Percentiles rank a stretch among this genome's conserved stretches.
These are phyloP conservation scores for Hedychridium roseum DNA, from an alignment of 2,888 invertebrate genomes.

Conservation along the genomic window DNA sequence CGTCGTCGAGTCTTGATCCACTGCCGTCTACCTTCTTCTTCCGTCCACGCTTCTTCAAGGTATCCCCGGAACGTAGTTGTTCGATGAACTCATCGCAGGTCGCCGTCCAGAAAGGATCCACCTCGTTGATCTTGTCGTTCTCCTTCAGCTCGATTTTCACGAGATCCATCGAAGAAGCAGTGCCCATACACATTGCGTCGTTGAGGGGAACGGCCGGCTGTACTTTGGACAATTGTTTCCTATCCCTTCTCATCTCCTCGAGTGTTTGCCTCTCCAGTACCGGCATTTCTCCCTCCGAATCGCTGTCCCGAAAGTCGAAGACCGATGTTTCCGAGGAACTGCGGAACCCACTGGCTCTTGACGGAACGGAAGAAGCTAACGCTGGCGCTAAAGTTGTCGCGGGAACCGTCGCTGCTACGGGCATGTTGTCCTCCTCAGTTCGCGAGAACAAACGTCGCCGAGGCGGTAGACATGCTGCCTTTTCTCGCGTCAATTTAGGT, in stretches of 20 bases:
- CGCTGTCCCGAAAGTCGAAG: constrained; percentile 72
- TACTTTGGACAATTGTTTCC: constrained; percentile 70
- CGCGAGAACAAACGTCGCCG: constrained; percentile 69
- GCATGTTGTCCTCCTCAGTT: constrained; percentile 66
- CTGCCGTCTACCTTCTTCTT: constrained; percentile 65
- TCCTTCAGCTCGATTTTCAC: constrained; percentile 60
- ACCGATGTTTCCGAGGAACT: constrained; percentile 73
- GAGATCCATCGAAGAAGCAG: constrained; percentile 54
- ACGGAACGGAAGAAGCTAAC: constrained; percentile 53
- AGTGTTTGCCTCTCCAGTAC: constrained; percentile 73
- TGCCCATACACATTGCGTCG: constrained; percentile 54
- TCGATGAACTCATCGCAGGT: constrained; percentile 83
- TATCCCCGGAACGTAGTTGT: constrained; percentile 71
- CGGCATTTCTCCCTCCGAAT: constrained; percentile 71
- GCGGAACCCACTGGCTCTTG: constrained; percentile 65
- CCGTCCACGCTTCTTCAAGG: constrained; percentile 68
- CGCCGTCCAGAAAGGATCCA: constrained; percentile 71
- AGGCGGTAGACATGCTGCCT: constrained; percentile 56
- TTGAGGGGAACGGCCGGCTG: constrained; percentile 66
- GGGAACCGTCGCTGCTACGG: constrained; percentile 38
- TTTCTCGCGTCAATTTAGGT: constrained; percentile 65
- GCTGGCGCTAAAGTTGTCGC: constrained; percentile 50
- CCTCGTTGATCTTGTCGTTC: constrained; percentile 53
- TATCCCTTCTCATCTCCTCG: constrained; percentile 70
- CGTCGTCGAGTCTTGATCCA: constrained; percentile 38